These are phyloP conservation scores for Leptopilina drosophilae DNA, from an alignment of 2,888 invertebrate species.

Conservation along the genomic window DNA sequence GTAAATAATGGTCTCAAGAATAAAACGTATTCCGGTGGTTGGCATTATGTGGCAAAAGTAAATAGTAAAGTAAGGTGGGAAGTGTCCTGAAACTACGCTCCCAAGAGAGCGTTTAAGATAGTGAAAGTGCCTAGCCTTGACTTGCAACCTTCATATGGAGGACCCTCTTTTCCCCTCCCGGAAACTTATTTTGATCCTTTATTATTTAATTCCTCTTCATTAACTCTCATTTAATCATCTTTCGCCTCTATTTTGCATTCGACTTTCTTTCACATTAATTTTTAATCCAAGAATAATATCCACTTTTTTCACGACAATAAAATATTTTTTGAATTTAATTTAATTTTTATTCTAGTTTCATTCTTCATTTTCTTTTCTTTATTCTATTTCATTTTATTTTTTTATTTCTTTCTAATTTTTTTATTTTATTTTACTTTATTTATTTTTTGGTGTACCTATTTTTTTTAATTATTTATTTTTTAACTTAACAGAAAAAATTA, in stretches of 20 bases:
- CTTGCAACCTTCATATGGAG: constrained; percentile 72
- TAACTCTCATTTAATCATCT: constrained; percentile 1
- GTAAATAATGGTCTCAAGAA: constrained; percentile 21
- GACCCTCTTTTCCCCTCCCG: constrained; percentile 53
- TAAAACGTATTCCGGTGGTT: constrained; percentile 25
- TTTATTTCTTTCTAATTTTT: too few relatives aligned
- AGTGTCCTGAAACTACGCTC: constrained; percentile 69
- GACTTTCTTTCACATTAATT: background rate
- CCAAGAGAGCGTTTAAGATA: constrained; percentile 67
- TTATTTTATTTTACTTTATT: too few relatives aligned
- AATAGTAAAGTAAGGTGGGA: constrained; percentile 71
- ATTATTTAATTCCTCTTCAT: constrained; percentile 13
- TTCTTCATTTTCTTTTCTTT: too few relatives aligned
- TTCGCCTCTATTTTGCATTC: background rate
- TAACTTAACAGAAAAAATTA: too few relatives aligned
- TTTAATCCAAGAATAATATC: background rate
- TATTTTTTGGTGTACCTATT: too few relatives aligned
- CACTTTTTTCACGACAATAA: background rate
- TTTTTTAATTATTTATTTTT: too few relatives aligned
- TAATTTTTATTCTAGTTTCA: too few relatives aligned
- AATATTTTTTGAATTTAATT: too few relatives aligned
- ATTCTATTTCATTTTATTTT: too few relatives aligned
- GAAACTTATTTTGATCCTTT: constrained; percentile 45
- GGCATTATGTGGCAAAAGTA: constrained; percentile 33
- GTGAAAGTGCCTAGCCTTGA: constrained; percentile 76